These are phyloP conservation scores for Venustoraphidia nigricollis DNA, from an alignment of 2,888 invertebrate genomes.

Conservation along the genomic window DNA sequence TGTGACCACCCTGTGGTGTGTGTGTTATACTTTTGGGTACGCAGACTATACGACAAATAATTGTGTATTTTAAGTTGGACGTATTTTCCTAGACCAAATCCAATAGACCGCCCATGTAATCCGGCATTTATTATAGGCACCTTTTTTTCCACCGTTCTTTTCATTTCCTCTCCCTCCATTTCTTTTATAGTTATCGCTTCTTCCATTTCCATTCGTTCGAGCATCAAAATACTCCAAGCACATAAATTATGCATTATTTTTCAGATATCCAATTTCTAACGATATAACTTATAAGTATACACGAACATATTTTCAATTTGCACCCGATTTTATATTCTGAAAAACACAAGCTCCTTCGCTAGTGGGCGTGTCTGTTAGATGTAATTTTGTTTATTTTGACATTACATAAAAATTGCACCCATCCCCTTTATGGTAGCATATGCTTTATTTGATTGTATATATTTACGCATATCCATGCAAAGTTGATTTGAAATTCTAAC, in stretches of 20 bases:
- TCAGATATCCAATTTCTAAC: conserved; percentile 2
- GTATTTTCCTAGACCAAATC: too few species aligned
- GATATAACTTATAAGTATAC: not conserved
- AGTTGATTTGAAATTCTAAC: not conserved
- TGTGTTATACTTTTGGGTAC: too few species aligned
- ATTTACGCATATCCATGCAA: not conserved
- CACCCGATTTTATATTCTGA: not conserved
- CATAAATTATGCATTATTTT: conserved; percentile 1
- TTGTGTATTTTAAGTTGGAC: too few species aligned
- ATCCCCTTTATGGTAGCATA: not conserved
- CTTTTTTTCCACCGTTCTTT: conserved; percentile 4
- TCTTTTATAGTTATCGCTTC: conserved; percentile 6
- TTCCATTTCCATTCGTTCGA: conserved; percentile 1
- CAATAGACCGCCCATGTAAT: too few species aligned
- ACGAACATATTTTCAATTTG: not conserved
- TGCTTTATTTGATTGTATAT: not conserved
- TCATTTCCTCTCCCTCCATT: conserved; percentile 5
- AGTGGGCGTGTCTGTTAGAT: not conserved
- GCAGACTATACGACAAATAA: too few species aligned
- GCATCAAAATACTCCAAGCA: conserved; percentile 1
- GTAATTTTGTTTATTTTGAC: not conserved
- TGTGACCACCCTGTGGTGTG: too few species aligned
- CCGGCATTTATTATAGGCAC: not conserved
- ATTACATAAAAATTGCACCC: not conserved
- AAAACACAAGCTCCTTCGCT: not conserved